Evolutionary conservation across 2,888 invertebrate species (phyloP).

Genomic region (Ischnus inquisitorius): DNA sequence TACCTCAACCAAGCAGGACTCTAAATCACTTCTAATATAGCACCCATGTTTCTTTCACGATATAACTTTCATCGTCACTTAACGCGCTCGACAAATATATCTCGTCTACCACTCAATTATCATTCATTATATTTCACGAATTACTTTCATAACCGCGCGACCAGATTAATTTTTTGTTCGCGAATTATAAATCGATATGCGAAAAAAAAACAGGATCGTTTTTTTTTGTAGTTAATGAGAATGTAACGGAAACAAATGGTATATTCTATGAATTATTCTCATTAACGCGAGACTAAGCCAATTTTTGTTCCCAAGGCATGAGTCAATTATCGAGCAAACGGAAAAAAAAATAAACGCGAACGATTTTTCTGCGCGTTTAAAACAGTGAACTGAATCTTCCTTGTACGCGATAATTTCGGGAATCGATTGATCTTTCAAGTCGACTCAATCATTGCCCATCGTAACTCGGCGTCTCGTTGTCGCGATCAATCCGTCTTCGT

Average conservation of each 20-base stretch:
- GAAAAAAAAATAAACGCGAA: too few species aligned
- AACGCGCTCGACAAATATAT: slow-evolving; percentile 9
- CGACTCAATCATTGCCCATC: slow-evolving; percentile 61
- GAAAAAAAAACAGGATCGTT: too few species aligned
- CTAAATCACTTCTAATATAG: slow-evolving; percentile 44
- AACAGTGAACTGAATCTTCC: too few species aligned
- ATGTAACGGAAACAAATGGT: neutral
- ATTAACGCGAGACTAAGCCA: neutral
- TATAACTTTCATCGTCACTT: slow-evolving; percentile 48
- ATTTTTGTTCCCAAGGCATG: neutral
- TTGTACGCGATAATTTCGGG: neutral
- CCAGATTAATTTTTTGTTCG: too few species aligned
- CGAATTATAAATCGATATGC: too few species aligned
- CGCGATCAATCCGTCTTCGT: neutral
- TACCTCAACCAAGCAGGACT: slow-evolving; percentile 27
- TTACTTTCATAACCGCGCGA: neutral
- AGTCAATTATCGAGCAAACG: too few species aligned
- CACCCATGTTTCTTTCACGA: slow-evolving; percentile 44
- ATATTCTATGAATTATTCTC: neutral
- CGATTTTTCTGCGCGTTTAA: too few species aligned
- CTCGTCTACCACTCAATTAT: slow-evolving; percentile 18
- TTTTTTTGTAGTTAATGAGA: neutral
- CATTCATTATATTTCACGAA: neutral
- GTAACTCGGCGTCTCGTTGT: slow-evolving; percentile 48
- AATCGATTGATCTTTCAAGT: slow-evolving; percentile 50